phyloP scores from a whole-genome alignment of 2,113 vertebrate genomes.

The Anarhynchus alexandrinus region DNA sequence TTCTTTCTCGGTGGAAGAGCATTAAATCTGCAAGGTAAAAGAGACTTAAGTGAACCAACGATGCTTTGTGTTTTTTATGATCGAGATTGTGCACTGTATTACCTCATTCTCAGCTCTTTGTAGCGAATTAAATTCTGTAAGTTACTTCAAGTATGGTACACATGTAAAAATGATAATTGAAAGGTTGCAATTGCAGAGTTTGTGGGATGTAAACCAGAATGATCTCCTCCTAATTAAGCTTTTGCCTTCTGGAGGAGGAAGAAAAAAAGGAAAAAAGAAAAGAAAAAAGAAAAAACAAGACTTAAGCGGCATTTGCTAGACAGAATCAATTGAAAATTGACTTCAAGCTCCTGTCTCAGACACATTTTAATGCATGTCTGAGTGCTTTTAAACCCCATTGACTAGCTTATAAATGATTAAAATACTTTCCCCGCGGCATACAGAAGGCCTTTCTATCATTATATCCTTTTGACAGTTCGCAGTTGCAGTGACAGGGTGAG shows the following conservation, averaged over 20 bases:
- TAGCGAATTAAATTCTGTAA: neutral
- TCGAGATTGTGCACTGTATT: neutral
- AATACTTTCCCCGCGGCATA: slow-evolving; percentile 52
- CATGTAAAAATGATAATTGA: neutral
- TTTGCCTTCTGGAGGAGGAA: neutral
- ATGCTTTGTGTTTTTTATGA: neutral
- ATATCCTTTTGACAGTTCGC: slow-evolving; percentile 52
- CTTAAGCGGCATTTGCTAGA: slow-evolving; percentile 66
- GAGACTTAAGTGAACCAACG: neutral
- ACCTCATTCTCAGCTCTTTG: neutral
- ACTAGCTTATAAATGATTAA: slow-evolving; percentile 74
- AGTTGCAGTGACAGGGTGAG: neutral
- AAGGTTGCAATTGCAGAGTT: neutral
- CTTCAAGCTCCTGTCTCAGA: slow-evolving; percentile 68
- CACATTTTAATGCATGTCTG: slow-evolving; percentile 70
- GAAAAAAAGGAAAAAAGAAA: fast-evolving
- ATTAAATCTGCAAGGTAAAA: slow-evolving; percentile 7
- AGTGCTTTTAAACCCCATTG: slow-evolving; percentile 72
- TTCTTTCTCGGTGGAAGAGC: neutral
- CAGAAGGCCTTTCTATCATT: slow-evolving; percentile 49
- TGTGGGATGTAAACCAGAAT: neutral
- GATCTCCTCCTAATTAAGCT: neutral
- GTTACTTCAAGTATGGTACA: neutral
- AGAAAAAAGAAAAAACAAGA: neutral
- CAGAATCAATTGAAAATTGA: slow-evolving; percentile 78